A percentile compares a stretch with the other conserved stretches of the same genome.
phyloP scores from a whole-genome alignment of 2,113 vertebrate genomes.

The Bothrops jararaca region DNA sequence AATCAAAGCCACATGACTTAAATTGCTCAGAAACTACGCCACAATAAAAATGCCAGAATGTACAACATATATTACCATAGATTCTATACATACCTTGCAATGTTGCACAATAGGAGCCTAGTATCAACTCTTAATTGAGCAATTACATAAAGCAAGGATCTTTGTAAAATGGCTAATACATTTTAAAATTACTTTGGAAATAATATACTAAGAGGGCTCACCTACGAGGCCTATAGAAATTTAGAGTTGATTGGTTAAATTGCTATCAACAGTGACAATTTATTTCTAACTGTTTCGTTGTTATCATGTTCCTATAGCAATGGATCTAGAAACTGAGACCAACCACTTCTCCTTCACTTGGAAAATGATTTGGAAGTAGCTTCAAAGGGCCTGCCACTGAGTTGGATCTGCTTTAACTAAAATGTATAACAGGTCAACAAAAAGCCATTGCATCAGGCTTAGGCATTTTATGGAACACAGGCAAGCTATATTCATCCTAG shows the following conservation, averaged over 20 bases:
- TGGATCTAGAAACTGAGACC: background rate
- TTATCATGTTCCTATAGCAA: background rate
- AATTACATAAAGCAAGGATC: background rate
- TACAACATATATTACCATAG: background rate
- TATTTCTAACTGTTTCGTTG: background rate
- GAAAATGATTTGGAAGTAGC: background rate
- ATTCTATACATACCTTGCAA: background rate
- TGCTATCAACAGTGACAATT: background rate
- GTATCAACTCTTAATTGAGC: background rate
- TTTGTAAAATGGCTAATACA: background rate
- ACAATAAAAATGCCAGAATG: background rate
- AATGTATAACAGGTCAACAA: background rate
- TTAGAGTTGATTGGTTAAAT: background rate
- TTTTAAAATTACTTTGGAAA: constrained; percentile 8
- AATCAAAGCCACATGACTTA: background rate
- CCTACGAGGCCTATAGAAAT: constrained; percentile 18
- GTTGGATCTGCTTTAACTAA: background rate
- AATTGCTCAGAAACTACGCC: background rate
- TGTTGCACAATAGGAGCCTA: background rate
- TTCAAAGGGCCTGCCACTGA: background rate
- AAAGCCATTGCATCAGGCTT: background rate
- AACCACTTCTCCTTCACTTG: background rate
- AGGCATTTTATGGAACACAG: background rate
- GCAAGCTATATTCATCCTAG: background rate
- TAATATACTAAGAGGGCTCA: background rate